Evolutionary conservation across 2,797 vertebrate species (phyloP).

Genomic region (Ateles fusciceps): DNA sequence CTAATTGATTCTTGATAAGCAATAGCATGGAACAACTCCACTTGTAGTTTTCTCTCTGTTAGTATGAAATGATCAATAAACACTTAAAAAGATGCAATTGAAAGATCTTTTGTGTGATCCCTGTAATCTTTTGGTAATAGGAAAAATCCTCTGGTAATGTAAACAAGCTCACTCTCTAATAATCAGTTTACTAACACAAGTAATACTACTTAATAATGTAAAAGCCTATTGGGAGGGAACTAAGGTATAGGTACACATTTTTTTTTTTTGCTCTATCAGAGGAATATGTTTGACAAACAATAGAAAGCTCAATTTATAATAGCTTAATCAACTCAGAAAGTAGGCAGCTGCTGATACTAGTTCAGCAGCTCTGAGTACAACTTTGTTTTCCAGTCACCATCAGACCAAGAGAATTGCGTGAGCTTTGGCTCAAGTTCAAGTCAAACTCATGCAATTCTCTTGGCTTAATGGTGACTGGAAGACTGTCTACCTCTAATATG

Average conservation of each 20-base stretch:
- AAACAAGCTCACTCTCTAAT: constrained; percentile 30
- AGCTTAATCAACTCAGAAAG: background rate
- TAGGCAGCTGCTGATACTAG: background rate
- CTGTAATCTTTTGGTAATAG: background rate
- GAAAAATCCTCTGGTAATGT: background rate
- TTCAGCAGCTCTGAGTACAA: background rate
- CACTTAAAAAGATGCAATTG: constrained; percentile 14
- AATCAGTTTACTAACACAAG: background rate
- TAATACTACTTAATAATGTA: background rate
- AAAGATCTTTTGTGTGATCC: background rate
- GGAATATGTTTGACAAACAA: background rate
- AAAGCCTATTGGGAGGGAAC: constrained; percentile 7
- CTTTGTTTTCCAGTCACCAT: background rate
- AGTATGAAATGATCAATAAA: constrained; percentile 42
- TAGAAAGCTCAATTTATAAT: background rate
- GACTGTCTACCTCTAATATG: background rate
- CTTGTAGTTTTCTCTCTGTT: constrained; percentile 24
- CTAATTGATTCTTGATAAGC: constrained; percentile 31
- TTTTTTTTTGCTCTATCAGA: background rate
- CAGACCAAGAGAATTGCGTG: background rate
- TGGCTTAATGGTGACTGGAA: background rate
- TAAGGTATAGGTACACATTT: background rate
- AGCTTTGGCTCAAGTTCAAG: background rate
- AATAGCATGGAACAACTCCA: background rate
- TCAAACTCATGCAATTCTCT: background rate